Conservation (phyloP, 2,797 vertebrate genomes). For the Alfaro cultratus region DNA sequence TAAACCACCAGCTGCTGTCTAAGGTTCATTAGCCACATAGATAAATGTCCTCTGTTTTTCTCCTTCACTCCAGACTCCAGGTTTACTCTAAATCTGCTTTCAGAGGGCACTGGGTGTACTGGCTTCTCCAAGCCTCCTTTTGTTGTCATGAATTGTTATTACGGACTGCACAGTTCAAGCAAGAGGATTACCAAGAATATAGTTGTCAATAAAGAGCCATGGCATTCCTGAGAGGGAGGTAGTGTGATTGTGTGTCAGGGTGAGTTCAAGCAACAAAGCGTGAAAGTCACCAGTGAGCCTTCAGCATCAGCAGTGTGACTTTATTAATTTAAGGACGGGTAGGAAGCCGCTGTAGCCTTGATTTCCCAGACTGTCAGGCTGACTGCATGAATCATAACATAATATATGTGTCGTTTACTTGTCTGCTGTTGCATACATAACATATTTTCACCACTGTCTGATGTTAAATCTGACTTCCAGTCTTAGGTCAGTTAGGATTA, state of each 20-base stretch:
- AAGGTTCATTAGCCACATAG: slow-evolving; percentile 31
- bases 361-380: slow-evolving; percentile 11
- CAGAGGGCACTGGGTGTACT: neutral
- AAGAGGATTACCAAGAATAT: slow-evolving; percentile 32
- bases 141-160: slow-evolving; percentile 27
- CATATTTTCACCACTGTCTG: neutral
- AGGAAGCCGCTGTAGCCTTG: neutral
- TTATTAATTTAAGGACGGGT: slow-evolving; percentile 17
- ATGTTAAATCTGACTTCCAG: neutral
- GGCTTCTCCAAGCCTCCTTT: slow-evolving; percentile 36
- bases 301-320: slow-evolving; percentile 12
- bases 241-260: slow-evolving; percentile 25
- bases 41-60: slow-evolving; percentile 20
- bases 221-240: slow-evolving; percentile 16
- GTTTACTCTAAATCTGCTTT: slow-evolving; percentile 21
- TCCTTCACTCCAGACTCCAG: slow-evolving; percentile 21
- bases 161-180: neutral
- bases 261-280: slow-evolving; percentile 28
- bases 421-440: neutral
- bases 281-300: slow-evolving; percentile 38
- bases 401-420: neutral
- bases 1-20: slow-evolving; percentile 30
- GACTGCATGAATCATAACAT: neutral
- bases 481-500: neutral
- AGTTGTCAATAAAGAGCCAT: slow-evolving; percentile 14